Percentiles rank a stretch among this genome's conserved stretches.
Conservation (phyloP, 2,113 vertebrate species). For the Urocynchramus pylzowi region DNA sequence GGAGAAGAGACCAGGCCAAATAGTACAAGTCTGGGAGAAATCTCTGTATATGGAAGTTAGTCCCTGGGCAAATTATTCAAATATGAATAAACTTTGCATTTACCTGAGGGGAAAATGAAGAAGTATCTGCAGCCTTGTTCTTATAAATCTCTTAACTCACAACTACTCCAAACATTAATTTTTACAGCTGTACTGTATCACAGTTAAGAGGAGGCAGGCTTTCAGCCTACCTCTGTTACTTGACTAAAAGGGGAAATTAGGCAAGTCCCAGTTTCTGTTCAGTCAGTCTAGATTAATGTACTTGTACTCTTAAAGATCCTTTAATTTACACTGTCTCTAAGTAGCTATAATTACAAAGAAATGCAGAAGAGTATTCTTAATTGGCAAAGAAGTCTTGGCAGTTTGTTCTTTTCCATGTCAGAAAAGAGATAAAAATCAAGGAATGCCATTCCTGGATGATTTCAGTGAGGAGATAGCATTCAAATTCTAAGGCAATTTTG, state of each 20-base stretch:
- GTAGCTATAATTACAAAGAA: neutral
- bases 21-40: neutral
- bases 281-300: neutral
- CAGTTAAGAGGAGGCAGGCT: neutral
- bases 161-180: neutral
- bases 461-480: neutral
- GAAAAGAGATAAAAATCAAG: neutral
- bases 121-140: neutral
- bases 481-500: neutral
- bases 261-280: neutral
- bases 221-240: neutral
- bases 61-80: neutral
- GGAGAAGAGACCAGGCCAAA: neutral
- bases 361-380: neutral
- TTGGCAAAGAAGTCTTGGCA: neutral
- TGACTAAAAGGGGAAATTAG: neutral
- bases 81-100: neutral
- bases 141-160: neutral
- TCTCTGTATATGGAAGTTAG: neutral
- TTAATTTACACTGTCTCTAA: neutral
- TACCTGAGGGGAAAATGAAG: neutral
- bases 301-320: neutral
- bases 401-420: neutral
- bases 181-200: neutral
- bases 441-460: neutral